Conservation (phyloP, 2,797 vertebrate species). For the Helicolenus hilgendorfi region DNA sequence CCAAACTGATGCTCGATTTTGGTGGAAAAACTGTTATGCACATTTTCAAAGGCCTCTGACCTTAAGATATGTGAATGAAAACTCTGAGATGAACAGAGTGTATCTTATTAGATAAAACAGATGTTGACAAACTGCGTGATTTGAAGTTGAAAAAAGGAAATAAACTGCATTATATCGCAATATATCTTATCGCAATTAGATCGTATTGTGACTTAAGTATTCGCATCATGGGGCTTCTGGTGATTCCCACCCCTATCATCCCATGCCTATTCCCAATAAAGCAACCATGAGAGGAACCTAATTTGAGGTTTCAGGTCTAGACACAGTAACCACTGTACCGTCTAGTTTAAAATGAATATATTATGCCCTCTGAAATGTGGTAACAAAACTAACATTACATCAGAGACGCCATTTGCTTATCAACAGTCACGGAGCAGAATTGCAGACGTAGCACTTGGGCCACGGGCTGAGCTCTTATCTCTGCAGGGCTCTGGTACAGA, state of each 20-base stretch:
- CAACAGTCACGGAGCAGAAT: slow-evolving; percentile 16
- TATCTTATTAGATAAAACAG: too few relatives aligned
- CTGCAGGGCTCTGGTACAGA: slow-evolving; percentile 39
- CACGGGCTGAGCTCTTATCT: slow-evolving; percentile 39
- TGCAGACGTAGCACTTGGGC: slow-evolving; percentile 1
- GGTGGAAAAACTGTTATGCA: fast-evolving
- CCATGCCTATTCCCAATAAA: background rate
- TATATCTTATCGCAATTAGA: too few relatives aligned
- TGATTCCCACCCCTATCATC: background rate
- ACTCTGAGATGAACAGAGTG: too few relatives aligned
- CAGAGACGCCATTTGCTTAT: slow-evolving; percentile 27
- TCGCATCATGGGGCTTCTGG: too few relatives aligned
- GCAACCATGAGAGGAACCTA: background rate
- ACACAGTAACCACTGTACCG: background rate
- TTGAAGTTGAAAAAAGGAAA: too few relatives aligned
- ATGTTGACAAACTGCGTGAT: too few relatives aligned
- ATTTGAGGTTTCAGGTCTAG: background rate
- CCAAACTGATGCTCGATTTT: too few relatives aligned
- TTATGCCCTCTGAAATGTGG: background rate
- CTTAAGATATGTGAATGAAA: too few relatives aligned
- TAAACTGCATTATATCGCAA: too few relatives aligned
- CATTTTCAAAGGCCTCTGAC: too few relatives aligned
- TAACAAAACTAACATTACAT: slow-evolving; percentile 2
- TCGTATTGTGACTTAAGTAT: too few relatives aligned
- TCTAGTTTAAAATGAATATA: background rate